phyloP scores from a whole-genome alignment of 1,140 invertebrate genomes.

The Carcinoscorpius rotundicauda region DNA sequence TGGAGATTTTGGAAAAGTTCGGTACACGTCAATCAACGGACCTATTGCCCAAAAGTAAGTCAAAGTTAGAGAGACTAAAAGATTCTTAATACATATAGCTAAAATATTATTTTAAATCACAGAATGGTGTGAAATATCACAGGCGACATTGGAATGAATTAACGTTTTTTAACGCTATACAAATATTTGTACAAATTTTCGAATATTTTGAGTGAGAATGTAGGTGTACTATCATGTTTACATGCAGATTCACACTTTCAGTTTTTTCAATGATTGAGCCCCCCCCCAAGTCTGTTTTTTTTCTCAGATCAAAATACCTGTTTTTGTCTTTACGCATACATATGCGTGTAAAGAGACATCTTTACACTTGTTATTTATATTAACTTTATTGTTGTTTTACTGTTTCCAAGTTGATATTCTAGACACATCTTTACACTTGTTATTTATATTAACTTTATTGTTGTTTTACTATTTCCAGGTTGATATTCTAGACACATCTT shows the following conservation, averaged over 20 bases:
- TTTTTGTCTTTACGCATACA: no score
- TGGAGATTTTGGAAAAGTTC: constrained; percentile 52
- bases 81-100: background rate
- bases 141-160: no score
- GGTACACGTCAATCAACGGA: constrained; percentile 61
- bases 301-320: no score
- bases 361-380: constrained; percentile 2
- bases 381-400: background rate
- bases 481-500: background rate
- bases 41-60: constrained; percentile 45
- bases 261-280: no score
- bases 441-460: constrained; percentile 1
- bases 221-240: no score
- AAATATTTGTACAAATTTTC: no score
- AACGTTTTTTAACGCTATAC: no score
- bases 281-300: no score
- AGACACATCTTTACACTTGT: background rate
- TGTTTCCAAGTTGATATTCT: background rate
- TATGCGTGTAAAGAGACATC: background rate
- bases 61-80: background rate
- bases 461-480: background rate
- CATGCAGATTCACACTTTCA: no score
- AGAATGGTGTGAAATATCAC: no score
- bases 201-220: no score
- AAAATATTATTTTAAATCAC: no score